Percentiles rank a stretch among this genome's conserved stretches.
Conservation (phyloP, 92 coral and sea anemone species). For the Umimayanthus kanabou region DNA sequence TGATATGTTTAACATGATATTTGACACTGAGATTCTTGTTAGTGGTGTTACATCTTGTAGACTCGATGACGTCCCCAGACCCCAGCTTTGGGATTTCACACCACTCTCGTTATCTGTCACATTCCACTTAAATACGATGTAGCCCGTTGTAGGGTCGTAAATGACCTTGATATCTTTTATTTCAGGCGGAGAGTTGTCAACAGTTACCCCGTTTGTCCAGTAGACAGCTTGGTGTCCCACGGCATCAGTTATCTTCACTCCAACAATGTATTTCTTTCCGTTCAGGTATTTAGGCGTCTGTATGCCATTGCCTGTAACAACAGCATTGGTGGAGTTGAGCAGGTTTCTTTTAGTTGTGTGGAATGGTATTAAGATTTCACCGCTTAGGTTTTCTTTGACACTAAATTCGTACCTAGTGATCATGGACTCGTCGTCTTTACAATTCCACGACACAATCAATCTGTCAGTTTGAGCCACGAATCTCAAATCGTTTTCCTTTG, state of each 20-base stretch:
- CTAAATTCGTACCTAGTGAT: conserved; percentile 72
- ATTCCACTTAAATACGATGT: conserved; percentile 66
- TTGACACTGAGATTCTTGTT: conserved; percentile 39
- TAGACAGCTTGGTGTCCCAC: conserved; percentile 64
- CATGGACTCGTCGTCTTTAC: conserved; percentile 78
- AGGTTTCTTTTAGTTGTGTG: conserved; percentile 55
- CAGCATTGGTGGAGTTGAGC: conserved; percentile 62
- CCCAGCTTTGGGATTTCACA: conserved; percentile 70
- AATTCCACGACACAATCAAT: conserved; percentile 71
- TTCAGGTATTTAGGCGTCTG: conserved; percentile 51
- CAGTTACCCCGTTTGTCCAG: conserved; percentile 87
- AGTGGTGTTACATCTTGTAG: conserved; percentile 57
- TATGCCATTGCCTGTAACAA: conserved; percentile 73
- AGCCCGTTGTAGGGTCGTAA: conserved; percentile 61
- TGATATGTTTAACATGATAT: conserved; percentile 36
- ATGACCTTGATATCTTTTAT: conserved; percentile 59
- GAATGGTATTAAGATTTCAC: conserved; percentile 68
- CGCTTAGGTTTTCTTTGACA: conserved; percentile 58
- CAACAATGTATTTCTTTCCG: conserved; percentile 72
- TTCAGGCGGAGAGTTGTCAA: conserved; percentile 87
- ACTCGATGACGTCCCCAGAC: conserved; percentile 77
- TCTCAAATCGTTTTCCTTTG: conserved; percentile 42
- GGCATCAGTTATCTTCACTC: conserved; percentile 69
- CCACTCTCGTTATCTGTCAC: conserved; percentile 76
- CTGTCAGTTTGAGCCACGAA: conserved; percentile 67